Evolutionary conservation across 1,140 invertebrate genomes (phyloP).

Genomic region (Palaemon carinicauda): DNA sequence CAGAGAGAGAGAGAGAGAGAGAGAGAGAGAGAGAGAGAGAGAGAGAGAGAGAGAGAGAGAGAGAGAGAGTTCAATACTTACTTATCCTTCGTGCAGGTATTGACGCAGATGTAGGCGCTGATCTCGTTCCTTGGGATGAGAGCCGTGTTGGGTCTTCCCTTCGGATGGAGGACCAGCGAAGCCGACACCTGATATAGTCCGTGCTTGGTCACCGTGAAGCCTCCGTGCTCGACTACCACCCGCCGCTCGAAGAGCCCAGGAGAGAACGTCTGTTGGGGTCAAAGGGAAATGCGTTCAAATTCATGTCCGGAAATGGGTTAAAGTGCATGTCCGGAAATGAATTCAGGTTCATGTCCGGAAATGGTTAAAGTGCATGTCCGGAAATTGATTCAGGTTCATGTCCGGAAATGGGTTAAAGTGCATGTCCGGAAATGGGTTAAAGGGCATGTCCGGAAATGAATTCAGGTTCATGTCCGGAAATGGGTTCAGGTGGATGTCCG

Average conservation of each 20-base stretch:
- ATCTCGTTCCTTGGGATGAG: slow-evolving; percentile 19
- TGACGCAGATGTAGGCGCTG: slow-evolving; percentile 39
- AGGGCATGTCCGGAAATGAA: no score
- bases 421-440: no score
- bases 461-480: no score
- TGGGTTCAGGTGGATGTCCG: no score
- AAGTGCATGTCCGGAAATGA: no score
- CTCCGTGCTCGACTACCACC: slow-evolving; percentile 49
- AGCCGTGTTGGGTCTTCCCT: slow-evolving; percentile 11
- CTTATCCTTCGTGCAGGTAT: slow-evolving; percentile 28
- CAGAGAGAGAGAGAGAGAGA: no score
- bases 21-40: no score
- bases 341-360: no score
- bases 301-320: no score
- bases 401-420: no score
- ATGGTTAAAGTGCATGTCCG: no score
- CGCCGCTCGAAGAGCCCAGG: slow-evolving; percentile 44
- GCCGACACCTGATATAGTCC: slow-evolving; percentile 46
- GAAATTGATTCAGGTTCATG: no score
- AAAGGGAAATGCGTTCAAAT: background rate
- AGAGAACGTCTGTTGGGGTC: slow-evolving; percentile 29
- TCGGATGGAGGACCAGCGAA: slow-evolving; percentile 29
- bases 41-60: background rate
- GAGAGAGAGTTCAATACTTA: background rate
- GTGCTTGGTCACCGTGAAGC: slow-evolving; percentile 25